Evolutionary conservation across 1,140 invertebrate species (phyloP).

Genomic region (Leptinotarsa lineolata): DNA sequence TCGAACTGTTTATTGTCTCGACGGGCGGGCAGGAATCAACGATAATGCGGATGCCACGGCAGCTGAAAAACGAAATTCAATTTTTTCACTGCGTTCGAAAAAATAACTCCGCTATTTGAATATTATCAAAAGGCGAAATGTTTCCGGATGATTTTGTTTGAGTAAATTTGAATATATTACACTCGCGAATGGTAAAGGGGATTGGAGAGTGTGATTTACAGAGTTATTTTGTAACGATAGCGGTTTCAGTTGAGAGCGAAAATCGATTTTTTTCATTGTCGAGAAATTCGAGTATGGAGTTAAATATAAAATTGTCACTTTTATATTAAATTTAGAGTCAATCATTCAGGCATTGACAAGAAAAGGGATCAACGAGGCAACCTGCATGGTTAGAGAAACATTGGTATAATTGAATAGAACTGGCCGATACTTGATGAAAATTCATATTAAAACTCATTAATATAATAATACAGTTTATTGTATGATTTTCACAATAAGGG

Average conservation of each 20-base stretch:
- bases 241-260: not conserved
- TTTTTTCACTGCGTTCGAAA: conserved; percentile 6
- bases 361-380: too few relatives aligned
- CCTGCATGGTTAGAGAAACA: too few relatives aligned
- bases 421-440: too few relatives aligned
- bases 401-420: too few relatives aligned
- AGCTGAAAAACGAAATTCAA: not conserved
- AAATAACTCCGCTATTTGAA: conserved; percentile 13
- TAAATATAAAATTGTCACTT: not conserved
- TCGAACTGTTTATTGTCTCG: not conserved
- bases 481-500: too few relatives aligned
- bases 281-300: not conserved
- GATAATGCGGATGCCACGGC: not conserved
- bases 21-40: not conserved
- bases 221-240: conserved; percentile 1
- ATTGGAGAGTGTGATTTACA: conserved; percentile 8
- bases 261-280: not conserved
- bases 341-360: too few relatives aligned
- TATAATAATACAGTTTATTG: too few relatives aligned
- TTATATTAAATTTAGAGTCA: too few relatives aligned
- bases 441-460: too few relatives aligned
- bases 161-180: conserved; percentile 15
- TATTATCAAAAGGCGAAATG: conserved; percentile 17
- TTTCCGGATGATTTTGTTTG: conserved; percentile 23
- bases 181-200: not conserved